Percentiles rank a stretch among this genome's conserved stretches.
Conservation (phyloP, 1,140 invertebrate species). For the Coptotermes formosanus region DNA sequence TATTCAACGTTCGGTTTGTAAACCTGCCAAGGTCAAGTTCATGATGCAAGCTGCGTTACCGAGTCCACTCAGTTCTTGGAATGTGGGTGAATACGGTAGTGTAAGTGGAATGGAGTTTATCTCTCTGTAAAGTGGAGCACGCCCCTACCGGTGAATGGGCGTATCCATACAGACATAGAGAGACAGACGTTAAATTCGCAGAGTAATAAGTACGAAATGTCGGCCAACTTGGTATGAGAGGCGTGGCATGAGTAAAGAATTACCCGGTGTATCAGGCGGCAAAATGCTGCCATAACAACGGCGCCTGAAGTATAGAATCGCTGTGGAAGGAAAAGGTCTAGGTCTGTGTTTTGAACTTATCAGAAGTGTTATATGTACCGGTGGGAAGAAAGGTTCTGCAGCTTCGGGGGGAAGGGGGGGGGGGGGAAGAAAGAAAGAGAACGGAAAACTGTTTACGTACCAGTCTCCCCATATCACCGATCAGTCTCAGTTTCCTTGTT, state of each 20-base stretch:
- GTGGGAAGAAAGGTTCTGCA: no score
- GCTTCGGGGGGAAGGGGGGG: no score
- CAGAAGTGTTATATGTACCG: no score
- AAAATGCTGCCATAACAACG: neutral
- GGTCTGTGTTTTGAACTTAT: no score
- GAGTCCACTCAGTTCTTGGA: neutral
- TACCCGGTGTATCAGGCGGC: neutral
- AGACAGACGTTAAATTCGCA: neutral
- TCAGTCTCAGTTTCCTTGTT: no score
- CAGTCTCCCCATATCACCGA: no score
- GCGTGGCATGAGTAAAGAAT: neutral
- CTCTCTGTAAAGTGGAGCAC: neutral
- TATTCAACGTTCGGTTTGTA: no score
- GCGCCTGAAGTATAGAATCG: no score
- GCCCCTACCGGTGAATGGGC: neutral
- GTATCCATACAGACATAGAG: neutral
- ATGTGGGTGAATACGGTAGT: neutral
- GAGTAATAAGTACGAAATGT: neutral
- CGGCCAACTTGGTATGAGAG: neutral
- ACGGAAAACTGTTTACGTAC: no score
- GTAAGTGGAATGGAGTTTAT: neutral
- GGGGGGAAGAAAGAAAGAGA: no score
- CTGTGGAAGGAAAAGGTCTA: no score
- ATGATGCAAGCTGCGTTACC: neutral
- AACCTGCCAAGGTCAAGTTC: neutral